phyloP scores from a whole-genome alignment of 2,113 vertebrate species.

The Tiliqua scincoides region DNA sequence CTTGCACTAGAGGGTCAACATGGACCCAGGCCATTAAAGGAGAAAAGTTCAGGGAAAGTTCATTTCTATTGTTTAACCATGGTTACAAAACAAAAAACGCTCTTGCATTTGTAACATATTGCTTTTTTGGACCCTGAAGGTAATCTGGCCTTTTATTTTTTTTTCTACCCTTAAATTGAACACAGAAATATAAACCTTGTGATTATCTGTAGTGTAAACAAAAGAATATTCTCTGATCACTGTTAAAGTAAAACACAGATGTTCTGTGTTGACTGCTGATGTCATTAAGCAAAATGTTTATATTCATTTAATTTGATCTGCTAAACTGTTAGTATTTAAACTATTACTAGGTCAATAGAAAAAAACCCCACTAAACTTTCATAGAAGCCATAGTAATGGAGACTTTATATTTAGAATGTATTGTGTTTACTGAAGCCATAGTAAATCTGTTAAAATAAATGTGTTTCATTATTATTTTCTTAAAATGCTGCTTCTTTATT shows the following conservation, averaged over 20 bases:
- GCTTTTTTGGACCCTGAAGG: slow-evolving; percentile 77
- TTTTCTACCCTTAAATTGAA: slow-evolving; percentile 79
- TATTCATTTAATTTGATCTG: slow-evolving; percentile 74
- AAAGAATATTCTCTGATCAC: slow-evolving; percentile 76
- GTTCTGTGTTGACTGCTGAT: slow-evolving; percentile 70
- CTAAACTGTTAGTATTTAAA: slow-evolving; percentile 67
- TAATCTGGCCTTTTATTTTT: slow-evolving; percentile 77
- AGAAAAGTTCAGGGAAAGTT: slow-evolving; percentile 99
- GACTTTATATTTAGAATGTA: slow-evolving; percentile 56
- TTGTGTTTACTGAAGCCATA: slow-evolving; percentile 58
- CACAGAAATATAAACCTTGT: slow-evolving; percentile 80
- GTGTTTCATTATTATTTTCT: slow-evolving; percentile 45
- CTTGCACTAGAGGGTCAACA: slow-evolving; percentile 91
- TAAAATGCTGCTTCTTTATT: slow-evolving; percentile 31
- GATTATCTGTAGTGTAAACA: slow-evolving; percentile 80
- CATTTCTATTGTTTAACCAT: slow-evolving; percentile 95
- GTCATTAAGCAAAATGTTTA: slow-evolving; percentile 73
- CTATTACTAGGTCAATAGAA: slow-evolving; percentile 65
- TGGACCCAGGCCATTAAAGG: slow-evolving; percentile 93
- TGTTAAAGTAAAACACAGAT: slow-evolving; percentile 73
- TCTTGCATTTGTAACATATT: slow-evolving; percentile 88
- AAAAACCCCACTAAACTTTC: slow-evolving; percentile 61
- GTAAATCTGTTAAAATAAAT: slow-evolving; percentile 61
- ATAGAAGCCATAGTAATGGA: slow-evolving; percentile 33
- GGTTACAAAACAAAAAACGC: slow-evolving; percentile 86